Conservation (phyloP, 2,797 vertebrate species). For the Thalassophryne amazonica region DNA sequence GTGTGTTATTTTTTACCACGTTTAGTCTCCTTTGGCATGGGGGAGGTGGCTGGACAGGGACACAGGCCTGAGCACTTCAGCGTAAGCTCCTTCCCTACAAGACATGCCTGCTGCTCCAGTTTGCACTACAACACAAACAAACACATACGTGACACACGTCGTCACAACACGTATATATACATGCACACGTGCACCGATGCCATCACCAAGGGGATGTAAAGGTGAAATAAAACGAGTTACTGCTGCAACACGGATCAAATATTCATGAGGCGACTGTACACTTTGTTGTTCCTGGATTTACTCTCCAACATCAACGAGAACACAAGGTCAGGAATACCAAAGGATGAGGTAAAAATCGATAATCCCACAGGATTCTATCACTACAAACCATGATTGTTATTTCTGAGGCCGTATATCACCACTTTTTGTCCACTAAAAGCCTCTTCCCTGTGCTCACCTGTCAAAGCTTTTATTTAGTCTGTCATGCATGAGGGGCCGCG, state of each 20-base stretch:
- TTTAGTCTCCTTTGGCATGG: constrained; percentile 72
- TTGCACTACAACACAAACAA: constrained; percentile 84
- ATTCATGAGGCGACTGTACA: constrained; percentile 68
- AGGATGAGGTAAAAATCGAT: constrained; percentile 72
- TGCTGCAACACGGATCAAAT: constrained; percentile 63
- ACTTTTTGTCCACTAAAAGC: constrained; percentile 35
- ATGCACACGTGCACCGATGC: not conserved
- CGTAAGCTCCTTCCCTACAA: constrained; percentile 89
- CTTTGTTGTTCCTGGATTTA: constrained; percentile 43
- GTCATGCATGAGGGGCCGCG: no score
- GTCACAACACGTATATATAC: no score
- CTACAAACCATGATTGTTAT: constrained; percentile 38
- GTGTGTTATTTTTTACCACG: constrained; percentile 73
- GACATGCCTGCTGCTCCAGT: constrained; percentile 95
- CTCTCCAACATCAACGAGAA: constrained; percentile 37
- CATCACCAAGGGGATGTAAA: constrained; percentile 48
- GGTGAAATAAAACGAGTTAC: constrained; percentile 62
- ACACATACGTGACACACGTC: constrained; percentile 1
- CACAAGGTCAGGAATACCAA: constrained; percentile 63
- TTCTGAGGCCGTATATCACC: constrained; percentile 44
- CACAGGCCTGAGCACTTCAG: constrained; percentile 89
- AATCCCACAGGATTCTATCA: constrained; percentile 47
- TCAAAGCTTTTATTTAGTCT: no score
- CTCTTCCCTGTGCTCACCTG: constrained; percentile 14
- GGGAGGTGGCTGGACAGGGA: constrained; percentile 85